These are phyloP conservation scores for Hypotaenidia okinawae DNA, from an alignment of 2,797 vertebrate species.

Conservation along the genomic window DNA sequence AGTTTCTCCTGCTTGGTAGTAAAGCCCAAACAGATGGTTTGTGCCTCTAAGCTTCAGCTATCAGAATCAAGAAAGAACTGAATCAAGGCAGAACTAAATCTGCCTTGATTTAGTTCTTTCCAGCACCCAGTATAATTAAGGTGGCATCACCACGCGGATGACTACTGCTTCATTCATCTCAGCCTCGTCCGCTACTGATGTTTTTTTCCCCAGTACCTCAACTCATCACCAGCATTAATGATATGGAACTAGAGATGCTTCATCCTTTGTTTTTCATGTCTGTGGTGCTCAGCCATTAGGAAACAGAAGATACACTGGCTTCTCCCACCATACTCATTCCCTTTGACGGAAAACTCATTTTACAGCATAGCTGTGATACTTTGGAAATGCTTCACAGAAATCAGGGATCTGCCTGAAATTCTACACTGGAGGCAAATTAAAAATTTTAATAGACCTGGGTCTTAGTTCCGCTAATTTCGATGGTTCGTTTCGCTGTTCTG, in stretches of 20 bases:
- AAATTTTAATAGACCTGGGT: constrained; percentile 55
- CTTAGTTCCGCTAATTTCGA: constrained; percentile 70
- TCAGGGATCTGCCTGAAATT: constrained; percentile 41
- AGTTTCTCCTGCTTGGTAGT: neutral
- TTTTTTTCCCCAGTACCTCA: neutral
- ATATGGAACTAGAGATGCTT: neutral
- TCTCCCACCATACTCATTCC: neutral
- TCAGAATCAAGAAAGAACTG: neutral
- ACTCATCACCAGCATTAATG: neutral
- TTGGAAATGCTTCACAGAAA: constrained; percentile 25
- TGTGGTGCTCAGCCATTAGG: neutral
- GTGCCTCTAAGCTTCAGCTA: neutral
- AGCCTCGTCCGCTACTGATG: neutral
- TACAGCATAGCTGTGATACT: neutral
- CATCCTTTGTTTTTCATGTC: neutral
- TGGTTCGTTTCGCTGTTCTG: constrained; percentile 56
- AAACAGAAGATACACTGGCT: neutral
- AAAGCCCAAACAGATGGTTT: neutral
- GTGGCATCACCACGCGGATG: neutral
- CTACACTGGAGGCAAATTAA: constrained; percentile 39
- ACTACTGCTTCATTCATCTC: neutral
- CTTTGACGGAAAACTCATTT: constrained; percentile 24
- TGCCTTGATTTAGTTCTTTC: neutral
- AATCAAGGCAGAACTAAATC: neutral
- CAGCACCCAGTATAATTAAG: neutral